These are phyloP conservation scores for Napeogenes sylphis DNA, from an alignment of 2,888 invertebrate genomes.

Conservation along the genomic window DNA sequence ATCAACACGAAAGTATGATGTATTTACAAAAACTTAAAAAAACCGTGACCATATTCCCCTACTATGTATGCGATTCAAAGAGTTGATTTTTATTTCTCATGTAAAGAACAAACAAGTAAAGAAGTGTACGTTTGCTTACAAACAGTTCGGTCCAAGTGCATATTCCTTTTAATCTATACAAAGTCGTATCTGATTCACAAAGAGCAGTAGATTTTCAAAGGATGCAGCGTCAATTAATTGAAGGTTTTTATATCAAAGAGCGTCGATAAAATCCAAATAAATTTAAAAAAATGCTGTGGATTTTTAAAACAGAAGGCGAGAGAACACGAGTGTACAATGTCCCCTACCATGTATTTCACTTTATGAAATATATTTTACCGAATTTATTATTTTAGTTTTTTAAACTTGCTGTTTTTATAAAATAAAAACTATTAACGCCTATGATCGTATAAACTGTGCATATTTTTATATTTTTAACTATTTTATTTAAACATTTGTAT, in stretches of 20 bases:
- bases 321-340: constrained; percentile 9
- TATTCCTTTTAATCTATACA: constrained; percentile 19
- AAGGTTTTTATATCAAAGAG: constrained; percentile 34
- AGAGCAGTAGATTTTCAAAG: constrained; percentile 15
- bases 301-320: constrained; percentile 12
- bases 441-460: no score
- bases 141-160: constrained; percentile 20
- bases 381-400: not conserved
- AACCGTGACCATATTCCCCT: not conserved
- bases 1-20: no score
- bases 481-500: no score
- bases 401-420: not conserved
- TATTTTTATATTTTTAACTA: no score
- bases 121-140: constrained; percentile 19
- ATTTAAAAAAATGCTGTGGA: constrained; percentile 26
- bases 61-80: not conserved
- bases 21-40: not conserved
- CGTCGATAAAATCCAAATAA: constrained; percentile 31
- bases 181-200: constrained; percentile 4
- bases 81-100: not conserved
- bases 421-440: not conserved
- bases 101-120: constrained; percentile 3
- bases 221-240: constrained; percentile 31
- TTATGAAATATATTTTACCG: not conserved
- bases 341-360: constrained; percentile 7